Evolutionary conservation across 2,797 vertebrate genomes (phyloP).

Genomic region (Pygocentrus nattereri): DNA sequence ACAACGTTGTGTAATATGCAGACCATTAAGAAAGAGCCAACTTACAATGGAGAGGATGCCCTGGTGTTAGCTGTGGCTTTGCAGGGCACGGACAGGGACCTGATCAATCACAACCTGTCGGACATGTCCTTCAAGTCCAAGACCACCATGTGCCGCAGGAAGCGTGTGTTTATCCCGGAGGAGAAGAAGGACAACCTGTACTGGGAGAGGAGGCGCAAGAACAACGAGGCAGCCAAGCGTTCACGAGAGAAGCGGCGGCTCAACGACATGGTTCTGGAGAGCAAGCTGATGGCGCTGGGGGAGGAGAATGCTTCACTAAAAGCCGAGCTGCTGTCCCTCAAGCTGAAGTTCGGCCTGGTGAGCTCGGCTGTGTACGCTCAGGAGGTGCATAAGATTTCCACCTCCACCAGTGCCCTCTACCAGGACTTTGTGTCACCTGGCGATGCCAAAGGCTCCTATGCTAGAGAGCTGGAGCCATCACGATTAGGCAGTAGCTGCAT

Average conservation of each 20-base stretch:
- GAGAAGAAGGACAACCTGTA: conserved; percentile 96
- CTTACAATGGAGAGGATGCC: conserved; percentile 81
- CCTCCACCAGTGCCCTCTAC: conserved; percentile 79
- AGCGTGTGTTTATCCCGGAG: conserved; percentile 95
- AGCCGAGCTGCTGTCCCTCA: conserved; percentile 90
- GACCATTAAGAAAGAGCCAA: conserved; percentile 89
- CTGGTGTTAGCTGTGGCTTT: conserved; percentile 84
- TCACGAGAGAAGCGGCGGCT: conserved; percentile 94
- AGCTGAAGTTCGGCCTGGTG: conserved; percentile 93
- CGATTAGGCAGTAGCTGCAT: conserved; percentile 86
- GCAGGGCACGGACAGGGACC: conserved; percentile 80
- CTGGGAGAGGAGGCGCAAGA: conserved; percentile 96
- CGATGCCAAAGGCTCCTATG: conserved; percentile 73
- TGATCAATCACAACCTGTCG: conserved; percentile 77
- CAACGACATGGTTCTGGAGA: conserved; percentile 97
- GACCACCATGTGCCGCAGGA: conserved; percentile 83
- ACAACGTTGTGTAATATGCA: conserved; percentile 82
- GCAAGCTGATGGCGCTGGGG: conserved; percentile 92
- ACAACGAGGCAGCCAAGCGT: conserved; percentile 96
- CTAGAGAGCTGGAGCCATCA: conserved; percentile 79
- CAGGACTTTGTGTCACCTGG: conserved; percentile 82
- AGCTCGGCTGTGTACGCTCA: conserved; percentile 88
- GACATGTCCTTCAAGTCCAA: conserved; percentile 81
- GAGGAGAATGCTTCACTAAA: conserved; percentile 94
- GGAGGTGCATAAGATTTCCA: conserved; percentile 90